phyloP scores from a whole-genome alignment of 1,140 invertebrate species.

The Drosophila suzukii region DNA sequence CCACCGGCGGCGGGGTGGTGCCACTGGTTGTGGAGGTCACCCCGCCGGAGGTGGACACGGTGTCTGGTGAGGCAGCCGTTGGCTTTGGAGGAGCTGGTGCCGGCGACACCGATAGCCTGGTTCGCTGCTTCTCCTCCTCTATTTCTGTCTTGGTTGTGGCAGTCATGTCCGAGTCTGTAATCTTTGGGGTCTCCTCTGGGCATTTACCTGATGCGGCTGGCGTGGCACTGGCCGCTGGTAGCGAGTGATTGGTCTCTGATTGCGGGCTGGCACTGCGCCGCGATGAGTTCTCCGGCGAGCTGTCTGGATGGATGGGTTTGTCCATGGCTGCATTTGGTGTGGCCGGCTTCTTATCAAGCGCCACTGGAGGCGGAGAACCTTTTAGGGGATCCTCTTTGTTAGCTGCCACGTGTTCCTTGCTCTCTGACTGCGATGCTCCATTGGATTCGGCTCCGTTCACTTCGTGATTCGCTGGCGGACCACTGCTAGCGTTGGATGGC shows the following conservation, averaged over 20 bases:
- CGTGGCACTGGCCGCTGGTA: slow-evolving; percentile 17
- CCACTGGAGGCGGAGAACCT: slow-evolving; percentile 49
- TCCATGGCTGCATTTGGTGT: slow-evolving; percentile 56
- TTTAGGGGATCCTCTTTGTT: slow-evolving; percentile 58
- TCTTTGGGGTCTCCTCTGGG: slow-evolving; percentile 51
- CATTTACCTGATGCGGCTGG: slow-evolving; percentile 54
- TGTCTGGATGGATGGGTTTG: slow-evolving; percentile 65
- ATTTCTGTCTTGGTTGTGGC: slow-evolving; percentile 17
- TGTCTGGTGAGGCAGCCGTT: slow-evolving; percentile 52
- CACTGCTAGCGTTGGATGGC: slow-evolving; percentile 67
- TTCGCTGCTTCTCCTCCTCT: slow-evolving; percentile 42
- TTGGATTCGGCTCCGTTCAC: slow-evolving; percentile 69
- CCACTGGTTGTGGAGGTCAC: slow-evolving; percentile 82
- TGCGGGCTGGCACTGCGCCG: slow-evolving; percentile 64
- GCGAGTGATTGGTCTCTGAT: slow-evolving; percentile 58
- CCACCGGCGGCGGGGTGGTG: slow-evolving; percentile 73
- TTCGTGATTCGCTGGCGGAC: slow-evolving; percentile 57
- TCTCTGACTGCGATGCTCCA: slow-evolving; percentile 54
- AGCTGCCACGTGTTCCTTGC: slow-evolving; percentile 42
- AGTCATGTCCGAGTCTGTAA: slow-evolving; percentile 38
- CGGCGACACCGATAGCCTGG: slow-evolving; percentile 33
- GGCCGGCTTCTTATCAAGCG: slow-evolving; percentile 62
- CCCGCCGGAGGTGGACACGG: slow-evolving; percentile 54
- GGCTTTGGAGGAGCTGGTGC: slow-evolving; percentile 13
- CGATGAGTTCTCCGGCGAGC: slow-evolving; percentile 60